phyloP scores from a whole-genome alignment of 2,797 vertebrate genomes.

The Falco columbarius region DNA sequence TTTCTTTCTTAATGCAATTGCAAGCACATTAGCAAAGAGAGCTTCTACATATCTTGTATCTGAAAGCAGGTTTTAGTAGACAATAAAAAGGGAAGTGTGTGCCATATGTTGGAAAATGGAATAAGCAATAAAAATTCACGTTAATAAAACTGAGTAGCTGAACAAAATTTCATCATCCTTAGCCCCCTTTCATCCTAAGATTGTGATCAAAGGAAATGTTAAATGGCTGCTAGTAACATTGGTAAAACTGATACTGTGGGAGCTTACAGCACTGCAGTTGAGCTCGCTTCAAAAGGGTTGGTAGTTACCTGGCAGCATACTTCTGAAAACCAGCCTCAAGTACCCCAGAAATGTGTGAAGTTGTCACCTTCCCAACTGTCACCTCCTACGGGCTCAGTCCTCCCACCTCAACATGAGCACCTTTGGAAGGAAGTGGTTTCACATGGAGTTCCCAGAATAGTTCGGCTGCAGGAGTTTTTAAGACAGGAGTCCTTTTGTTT shows the following conservation, averaged over 20 bases:
- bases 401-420: not conserved
- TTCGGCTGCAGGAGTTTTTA: not conserved
- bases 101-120: not conserved
- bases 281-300: not conserved
- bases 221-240: not conserved
- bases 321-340: not conserved
- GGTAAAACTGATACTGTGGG: not conserved
- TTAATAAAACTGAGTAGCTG: slow-evolving; percentile 5
- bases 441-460: not conserved
- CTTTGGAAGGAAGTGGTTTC: not conserved
- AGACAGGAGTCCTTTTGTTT: not conserved
- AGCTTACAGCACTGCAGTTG: not conserved
- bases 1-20: slow-evolving; percentile 24
- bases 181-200: not conserved
- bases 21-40: slow-evolving; percentile 26
- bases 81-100: slow-evolving; percentile 14
- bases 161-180: slow-evolving; percentile 4
- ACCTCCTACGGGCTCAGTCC: not conserved
- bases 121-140: slow-evolving; percentile 17
- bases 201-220: slow-evolving; percentile 3
- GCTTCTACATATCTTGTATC: not conserved
- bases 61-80: slow-evolving; percentile 20
- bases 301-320: not conserved
- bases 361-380: not conserved
- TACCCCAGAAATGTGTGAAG: not conserved